Base-by-base conservation (phyloP, 2,113 vertebrate species). In the Varanus komodoensis region DNA sequence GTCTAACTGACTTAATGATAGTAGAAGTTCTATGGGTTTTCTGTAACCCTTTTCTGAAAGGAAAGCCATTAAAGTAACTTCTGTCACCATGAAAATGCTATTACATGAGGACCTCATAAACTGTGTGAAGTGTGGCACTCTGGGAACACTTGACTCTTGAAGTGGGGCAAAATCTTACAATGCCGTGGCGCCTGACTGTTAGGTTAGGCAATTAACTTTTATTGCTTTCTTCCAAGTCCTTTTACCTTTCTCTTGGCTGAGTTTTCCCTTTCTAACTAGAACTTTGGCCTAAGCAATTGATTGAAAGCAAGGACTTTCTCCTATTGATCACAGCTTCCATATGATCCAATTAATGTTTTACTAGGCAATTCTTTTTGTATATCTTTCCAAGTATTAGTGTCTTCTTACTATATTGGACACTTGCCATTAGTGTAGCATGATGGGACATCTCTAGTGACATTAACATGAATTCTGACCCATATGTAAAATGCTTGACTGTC, bases 161-260 rank as follows among this genome's bases (percentile, higher is more conserved):
- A 54, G 29, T 64, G 91, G 94, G 75, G 64, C 90, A 86, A 52
- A 87, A 54, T 87, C 93, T 91, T 89, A 88, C 75, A 93, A 90
- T 92, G 54, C 90, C 64, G 48, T 90, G 94, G 93, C 86, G 91
- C 94, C 95, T 92, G 91, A 83, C 90, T 88, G 92, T 71, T 84
- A 91, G 92, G 88, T 91, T 87, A 85, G 93, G 89, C 94, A 94
- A 90, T 96, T 96, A 96, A 95, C 82, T 96, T 95, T 95, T 97
- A 94, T 79, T 95, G 8, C 90, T 91, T 94, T 88, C 91, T 7
- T 78, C 78, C 6, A 0, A 91, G 88, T 90, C 86, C 91, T 78
- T 54, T 5, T 87, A 84, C 89, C 38, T 73, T 17, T 50, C 69
- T 14, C 32, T 81, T 84, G 86, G 82, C 73, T 71, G 11, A 69